Evolutionary conservation across 2,888 invertebrate species (phyloP).

Genomic region (Corythucha ciliata): DNA sequence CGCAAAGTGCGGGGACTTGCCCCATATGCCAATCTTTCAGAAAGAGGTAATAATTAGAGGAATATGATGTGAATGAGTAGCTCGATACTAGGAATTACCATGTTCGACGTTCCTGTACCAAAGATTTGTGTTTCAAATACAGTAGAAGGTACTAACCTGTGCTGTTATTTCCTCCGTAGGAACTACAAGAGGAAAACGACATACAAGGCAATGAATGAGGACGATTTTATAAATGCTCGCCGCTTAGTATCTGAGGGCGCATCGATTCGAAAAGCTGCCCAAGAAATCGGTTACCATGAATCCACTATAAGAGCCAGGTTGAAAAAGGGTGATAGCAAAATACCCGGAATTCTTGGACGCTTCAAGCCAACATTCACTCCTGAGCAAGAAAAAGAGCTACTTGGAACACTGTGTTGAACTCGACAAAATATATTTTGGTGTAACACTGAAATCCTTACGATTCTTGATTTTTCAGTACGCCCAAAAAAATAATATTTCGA

Average conservation of each 20-base stretch:
- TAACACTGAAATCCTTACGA: constrained; percentile 6
- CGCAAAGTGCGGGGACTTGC: no score
- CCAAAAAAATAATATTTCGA: not conserved
- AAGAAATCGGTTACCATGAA: not conserved
- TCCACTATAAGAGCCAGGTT: not conserved
- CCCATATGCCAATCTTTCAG: no score
- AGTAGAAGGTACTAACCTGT: no score
- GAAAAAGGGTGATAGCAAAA: constrained; percentile 4
- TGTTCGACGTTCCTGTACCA: no score
- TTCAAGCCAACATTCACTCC: not conserved
- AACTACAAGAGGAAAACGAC: no score
- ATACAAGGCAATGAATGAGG: no score
- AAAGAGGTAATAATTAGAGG: no score
- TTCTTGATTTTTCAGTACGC: constrained; percentile 1
- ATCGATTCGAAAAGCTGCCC: constrained; percentile 7
- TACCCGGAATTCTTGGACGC: not conserved
- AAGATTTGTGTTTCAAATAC: no score
- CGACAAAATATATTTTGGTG: constrained; percentile 1
- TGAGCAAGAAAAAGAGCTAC: not conserved
- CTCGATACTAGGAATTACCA: no score
- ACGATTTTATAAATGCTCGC: no score
- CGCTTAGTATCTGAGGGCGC: not conserved
- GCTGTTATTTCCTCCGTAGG: no score
- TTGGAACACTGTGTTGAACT: constrained; percentile 3
- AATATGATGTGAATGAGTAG: no score